Evolutionary conservation across 1,140 invertebrate genomes (phyloP), one percentile per base, ranked within the genome.

Genomic region (Caenorhabditis briggsae): DNA sequence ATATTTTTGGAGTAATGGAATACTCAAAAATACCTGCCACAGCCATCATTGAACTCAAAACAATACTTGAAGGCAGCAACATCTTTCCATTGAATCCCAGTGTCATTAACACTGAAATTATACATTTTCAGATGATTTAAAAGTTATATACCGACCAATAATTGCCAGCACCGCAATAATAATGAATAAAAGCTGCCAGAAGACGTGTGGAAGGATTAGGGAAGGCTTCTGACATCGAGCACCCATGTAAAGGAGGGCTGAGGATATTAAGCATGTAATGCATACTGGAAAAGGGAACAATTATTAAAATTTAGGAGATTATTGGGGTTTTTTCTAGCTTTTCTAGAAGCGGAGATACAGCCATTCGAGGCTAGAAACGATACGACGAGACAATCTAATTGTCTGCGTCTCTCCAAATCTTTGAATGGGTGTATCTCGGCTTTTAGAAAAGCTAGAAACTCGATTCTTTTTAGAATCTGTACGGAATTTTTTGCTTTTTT

Each of bases 161-260:
- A 70, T 78, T 14, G 70, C 12, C 0, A 70, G 18, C n/a, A 86
- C n/a, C 6, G 85, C 16, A 12, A 86, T 16, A 9, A 82, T 16
- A 14, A 86, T 86, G n/a, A 86, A 86, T 18, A n/a, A 20, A 23
- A 82, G 25, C 56, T 86, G 85, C 85, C 85, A 86, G 41, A 86
- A 43, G 6, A 86, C 43, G 55, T 86, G 85, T 9, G 85, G 74
- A 46, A 86, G n/a, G 23, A 86, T 58, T 14, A 86, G 78, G 8
- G n/a, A 16, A 7, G 85, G 85, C 25, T 9, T 82, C 82, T 86
- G 65, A 14, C 74, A 53, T 25, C 55, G 46, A 6, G 64, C 50
- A 18, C 85, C 85, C 11, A 82, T 56, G 25, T 86, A 86, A 2
- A 86, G 78, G 59, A 86, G 74, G 43, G 85, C 70, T 16, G 85